phyloP scores from a whole-genome alignment of 2,113 vertebrate genomes.

The Corythornis cristatus region DNA sequence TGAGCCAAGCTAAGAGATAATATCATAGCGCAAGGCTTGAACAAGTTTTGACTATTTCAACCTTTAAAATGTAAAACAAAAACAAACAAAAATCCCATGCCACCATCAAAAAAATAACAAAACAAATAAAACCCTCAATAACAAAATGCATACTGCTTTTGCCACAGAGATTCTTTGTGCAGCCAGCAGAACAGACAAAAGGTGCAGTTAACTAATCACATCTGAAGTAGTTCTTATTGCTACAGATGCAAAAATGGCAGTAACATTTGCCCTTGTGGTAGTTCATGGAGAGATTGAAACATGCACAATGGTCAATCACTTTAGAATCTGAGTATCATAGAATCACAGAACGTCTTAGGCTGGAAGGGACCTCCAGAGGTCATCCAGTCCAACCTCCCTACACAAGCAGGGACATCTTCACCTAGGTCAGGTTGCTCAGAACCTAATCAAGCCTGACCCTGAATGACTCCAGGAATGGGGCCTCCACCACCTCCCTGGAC shows the following conservation, averaged over 20 bases:
- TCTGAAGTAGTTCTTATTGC: not conserved
- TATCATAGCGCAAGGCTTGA: not conserved
- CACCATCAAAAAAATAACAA: too few species aligned
- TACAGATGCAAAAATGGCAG: not conserved
- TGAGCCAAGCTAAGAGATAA: not conserved
- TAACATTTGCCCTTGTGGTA: not conserved
- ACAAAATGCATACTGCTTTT: not conserved
- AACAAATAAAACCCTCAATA: too few species aligned
- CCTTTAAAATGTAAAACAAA: not conserved
- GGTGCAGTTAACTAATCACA: not conserved
- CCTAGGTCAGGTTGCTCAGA: too few species aligned
- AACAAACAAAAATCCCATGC: not conserved
- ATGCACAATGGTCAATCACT: not conserved
- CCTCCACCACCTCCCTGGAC: too few species aligned
- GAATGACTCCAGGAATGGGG: too few species aligned
- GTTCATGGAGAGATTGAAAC: not conserved
- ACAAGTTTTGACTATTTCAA: not conserved
- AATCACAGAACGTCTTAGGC: too few species aligned
- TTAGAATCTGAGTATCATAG: not conserved
- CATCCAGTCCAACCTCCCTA: too few species aligned
- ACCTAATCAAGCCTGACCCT: too few species aligned
- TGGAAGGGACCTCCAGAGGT: too few species aligned
- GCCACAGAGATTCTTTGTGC: not conserved
- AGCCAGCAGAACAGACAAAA: not conserved
- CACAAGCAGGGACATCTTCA: too few species aligned